Base-by-base conservation (phyloP, 1,140 invertebrate species). In the Apis florea region DNA sequence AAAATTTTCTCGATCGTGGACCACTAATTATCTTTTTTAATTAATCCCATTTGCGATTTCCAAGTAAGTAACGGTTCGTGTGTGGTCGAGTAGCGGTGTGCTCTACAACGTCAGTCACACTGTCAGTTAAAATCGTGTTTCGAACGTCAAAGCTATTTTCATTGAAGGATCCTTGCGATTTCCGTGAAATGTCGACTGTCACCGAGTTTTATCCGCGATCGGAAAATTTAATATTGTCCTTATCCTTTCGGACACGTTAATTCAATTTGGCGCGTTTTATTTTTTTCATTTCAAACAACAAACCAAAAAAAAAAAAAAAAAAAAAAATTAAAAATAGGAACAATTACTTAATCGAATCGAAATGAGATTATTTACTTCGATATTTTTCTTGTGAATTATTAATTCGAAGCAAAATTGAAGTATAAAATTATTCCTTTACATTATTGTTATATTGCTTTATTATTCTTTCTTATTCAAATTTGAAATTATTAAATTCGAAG, bases 41-140 rank as follows among this genome's bases (percentile, higher is more conserved):
- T 24, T 13, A 31, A 12, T 8, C 19, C 9, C 19, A 10, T 53
- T 24, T 6, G n/a, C 24, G 9, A 69, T 47, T 47, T 8, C 21
- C 40, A n/a, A 5, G 47, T 17, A 24, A 68, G 47, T 68, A 24
- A 68, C 66, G 66, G n/a, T 24, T 10, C n/a, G 47, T 8, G 21
- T 24, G 13, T 68, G 26, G 17, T 6, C 17, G n/a, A 51, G 49
- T 24, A n/a, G n/a, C 47, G n/a, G 13, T 2, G 47, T 17, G 17
- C 10, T 51, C 40, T 68, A 1, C 15, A 51, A 68, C 47, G 66
- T 49, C 66, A 68, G 5, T 68, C 66, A 24, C 1, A 10, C 15
- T 64, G 61, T 31, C 61, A 64, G 6, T 64, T 64, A 64, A 31
- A 68, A 51, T n/a, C 66, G 66, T 12, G 47, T 49, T 68, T 51